These are phyloP conservation scores for Semaprochilodus insignis DNA, from an alignment of 2,797 vertebrate genomes.

Conservation along the genomic window DNA sequence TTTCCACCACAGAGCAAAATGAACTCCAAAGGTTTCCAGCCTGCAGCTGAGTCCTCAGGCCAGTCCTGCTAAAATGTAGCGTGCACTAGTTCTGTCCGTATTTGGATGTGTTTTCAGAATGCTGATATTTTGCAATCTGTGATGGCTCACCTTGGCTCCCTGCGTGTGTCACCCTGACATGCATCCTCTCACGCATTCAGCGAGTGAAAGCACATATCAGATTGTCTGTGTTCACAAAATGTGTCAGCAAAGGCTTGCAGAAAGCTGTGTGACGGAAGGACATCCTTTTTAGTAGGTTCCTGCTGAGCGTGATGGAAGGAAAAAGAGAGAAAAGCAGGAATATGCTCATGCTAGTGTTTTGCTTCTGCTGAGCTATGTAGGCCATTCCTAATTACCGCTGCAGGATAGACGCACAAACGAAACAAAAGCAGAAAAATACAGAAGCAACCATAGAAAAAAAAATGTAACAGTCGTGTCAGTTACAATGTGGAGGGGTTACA, in stretches of 20 bases:
- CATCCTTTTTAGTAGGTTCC: constrained; percentile 10
- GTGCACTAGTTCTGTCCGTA: not conserved
- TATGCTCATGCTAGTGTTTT: constrained; percentile 20
- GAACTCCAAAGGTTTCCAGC: constrained; percentile 6
- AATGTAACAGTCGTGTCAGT: constrained; percentile 27
- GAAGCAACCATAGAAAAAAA: constrained; percentile 21
- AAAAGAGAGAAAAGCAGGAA: constrained; percentile 26
- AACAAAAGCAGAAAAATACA: constrained; percentile 42
- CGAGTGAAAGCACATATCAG: not conserved
- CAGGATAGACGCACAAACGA: constrained; percentile 51
- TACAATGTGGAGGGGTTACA: constrained; percentile 34
- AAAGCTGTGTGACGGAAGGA: not conserved
- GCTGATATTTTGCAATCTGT: not conserved
- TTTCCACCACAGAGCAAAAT: constrained; percentile 8
- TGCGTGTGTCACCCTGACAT: not conserved
- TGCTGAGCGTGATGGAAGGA: constrained; percentile 4
- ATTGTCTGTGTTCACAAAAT: constrained; percentile 2
- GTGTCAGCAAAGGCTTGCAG: not conserved
- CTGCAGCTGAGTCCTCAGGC: not conserved
- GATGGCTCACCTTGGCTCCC: not conserved
- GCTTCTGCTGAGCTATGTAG: constrained; percentile 51
- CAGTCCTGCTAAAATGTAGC: not conserved
- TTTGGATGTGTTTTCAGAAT: not conserved
- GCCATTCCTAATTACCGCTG: constrained; percentile 57
- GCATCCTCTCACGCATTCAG: not conserved